Conservation (phyloP, 2,797 vertebrate genomes). For the Smutsia gigantea region DNA sequence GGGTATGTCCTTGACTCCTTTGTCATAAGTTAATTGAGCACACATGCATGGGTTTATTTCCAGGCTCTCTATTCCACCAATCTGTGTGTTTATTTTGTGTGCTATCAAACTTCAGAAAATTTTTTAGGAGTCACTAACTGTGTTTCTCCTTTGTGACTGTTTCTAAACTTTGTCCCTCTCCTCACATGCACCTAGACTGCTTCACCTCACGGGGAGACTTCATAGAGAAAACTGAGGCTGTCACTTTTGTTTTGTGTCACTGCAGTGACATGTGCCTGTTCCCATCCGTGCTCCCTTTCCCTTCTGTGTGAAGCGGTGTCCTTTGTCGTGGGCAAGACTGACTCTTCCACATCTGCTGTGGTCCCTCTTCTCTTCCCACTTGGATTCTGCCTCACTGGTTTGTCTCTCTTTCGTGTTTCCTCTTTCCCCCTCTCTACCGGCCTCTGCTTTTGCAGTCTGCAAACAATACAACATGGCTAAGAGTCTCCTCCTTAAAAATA, state of each 20-base stretch:
- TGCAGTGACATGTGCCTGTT: rapidly evolving
- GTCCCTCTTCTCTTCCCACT: neutral
- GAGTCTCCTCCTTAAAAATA: neutral
- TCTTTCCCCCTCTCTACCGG: rapidly evolving
- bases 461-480: neutral
- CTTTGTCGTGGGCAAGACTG: neutral
- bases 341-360: neutral
- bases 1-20: neutral
- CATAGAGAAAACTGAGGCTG: neutral
- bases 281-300: neutral
- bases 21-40: neutral
- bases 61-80: neutral
- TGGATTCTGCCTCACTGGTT: neutral
- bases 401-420: neutral
- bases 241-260: neutral
- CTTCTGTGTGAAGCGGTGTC: rapidly evolving
- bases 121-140: neutral
- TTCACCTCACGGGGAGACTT: neutral
- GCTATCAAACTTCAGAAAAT: neutral
- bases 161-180: neutral
- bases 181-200: neutral
- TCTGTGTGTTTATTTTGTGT: neutral
- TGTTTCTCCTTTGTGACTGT: neutral
- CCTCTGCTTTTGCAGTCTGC: neutral
- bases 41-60: neutral